Evolutionary conservation across 2,888 invertebrate species (phyloP).

Genomic region (Caenorhabditis sp.): DNA sequence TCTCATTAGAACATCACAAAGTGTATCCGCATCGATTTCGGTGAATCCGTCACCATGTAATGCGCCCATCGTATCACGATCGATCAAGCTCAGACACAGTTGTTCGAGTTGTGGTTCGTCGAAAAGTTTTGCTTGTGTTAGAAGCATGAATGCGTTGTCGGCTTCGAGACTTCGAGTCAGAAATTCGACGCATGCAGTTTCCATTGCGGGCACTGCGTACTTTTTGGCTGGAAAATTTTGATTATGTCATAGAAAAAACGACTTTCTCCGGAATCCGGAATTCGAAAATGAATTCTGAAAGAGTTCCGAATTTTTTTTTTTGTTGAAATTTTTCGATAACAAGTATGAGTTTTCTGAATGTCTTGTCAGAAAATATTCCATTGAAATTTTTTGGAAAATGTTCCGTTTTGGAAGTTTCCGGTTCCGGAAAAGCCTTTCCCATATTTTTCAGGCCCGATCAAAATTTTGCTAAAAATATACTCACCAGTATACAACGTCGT

Average conservation of each 20-base stretch:
- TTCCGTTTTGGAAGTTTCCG: too few species aligned
- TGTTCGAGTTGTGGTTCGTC: conserved; percentile 85
- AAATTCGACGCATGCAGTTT: conserved; percentile 85
- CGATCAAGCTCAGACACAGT: conserved; percentile 83
- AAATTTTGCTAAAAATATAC: too few species aligned
- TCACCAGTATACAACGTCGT: conserved; percentile 81
- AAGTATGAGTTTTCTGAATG: too few species aligned
- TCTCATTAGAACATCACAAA: conserved; percentile 81
- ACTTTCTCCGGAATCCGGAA: too few species aligned
- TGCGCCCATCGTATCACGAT: conserved; percentile 83
- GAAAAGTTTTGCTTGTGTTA: conserved; percentile 81
- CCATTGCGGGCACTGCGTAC: conserved; percentile 84
- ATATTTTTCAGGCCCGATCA: too few species aligned
- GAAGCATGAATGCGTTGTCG: conserved; percentile 84
- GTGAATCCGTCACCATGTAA: conserved; percentile 82
- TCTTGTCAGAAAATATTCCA: too few species aligned
- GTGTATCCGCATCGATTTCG: conserved; percentile 83
- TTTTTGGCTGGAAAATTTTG: conserved; percentile 78
- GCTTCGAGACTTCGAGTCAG: conserved; percentile 80
- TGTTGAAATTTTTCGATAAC: too few species aligned
- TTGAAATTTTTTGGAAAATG: too few species aligned
- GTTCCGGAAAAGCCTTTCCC: too few species aligned
- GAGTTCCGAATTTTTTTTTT: too few species aligned
- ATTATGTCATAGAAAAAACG: background rate
- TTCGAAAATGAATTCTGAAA: too few species aligned